Percentiles rank a stretch among this genome's conserved stretches.
These are phyloP conservation scores for Vannuccia rotundouncinata DNA, from an alignment of 2,888 invertebrate genomes.

Conservation along the genomic window DNA sequence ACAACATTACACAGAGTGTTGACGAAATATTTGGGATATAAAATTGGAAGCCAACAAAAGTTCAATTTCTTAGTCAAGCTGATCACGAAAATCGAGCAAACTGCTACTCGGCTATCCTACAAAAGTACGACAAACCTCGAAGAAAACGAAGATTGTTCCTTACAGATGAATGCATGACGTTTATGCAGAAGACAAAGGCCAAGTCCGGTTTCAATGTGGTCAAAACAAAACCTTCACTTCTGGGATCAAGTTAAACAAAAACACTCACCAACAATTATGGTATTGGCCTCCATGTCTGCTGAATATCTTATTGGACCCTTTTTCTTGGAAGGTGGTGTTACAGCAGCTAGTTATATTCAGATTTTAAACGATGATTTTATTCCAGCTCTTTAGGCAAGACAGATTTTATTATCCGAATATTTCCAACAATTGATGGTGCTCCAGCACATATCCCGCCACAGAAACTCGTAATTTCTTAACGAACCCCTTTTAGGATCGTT, in stretches of 20 bases:
- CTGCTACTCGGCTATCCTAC: neutral
- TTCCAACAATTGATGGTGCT: neutral
- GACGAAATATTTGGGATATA: neutral
- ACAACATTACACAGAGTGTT: neutral
- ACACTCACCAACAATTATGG: neutral
- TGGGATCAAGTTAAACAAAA: neutral
- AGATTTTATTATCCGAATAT: neutral
- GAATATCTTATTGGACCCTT: neutral
- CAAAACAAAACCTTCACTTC: neutral
- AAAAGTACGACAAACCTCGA: neutral
- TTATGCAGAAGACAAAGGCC: neutral
- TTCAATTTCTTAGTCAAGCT: neutral
- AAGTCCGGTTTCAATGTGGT: neutral
- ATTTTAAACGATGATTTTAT: neutral
- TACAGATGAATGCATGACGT: neutral
- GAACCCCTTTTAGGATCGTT: neutral
- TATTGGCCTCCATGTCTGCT: neutral
- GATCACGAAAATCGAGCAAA: neutral
- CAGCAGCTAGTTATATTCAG: neutral
- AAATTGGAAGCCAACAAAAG: neutral
- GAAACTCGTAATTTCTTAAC: neutral
- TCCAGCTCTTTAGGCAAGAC: neutral
- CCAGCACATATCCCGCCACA: neutral
- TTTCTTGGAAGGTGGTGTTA: neutral
- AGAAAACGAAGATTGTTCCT: neutral